Base-by-base conservation (phyloP, 2,797 vertebrate species). In the Ctenosaura bakeri region DNA sequence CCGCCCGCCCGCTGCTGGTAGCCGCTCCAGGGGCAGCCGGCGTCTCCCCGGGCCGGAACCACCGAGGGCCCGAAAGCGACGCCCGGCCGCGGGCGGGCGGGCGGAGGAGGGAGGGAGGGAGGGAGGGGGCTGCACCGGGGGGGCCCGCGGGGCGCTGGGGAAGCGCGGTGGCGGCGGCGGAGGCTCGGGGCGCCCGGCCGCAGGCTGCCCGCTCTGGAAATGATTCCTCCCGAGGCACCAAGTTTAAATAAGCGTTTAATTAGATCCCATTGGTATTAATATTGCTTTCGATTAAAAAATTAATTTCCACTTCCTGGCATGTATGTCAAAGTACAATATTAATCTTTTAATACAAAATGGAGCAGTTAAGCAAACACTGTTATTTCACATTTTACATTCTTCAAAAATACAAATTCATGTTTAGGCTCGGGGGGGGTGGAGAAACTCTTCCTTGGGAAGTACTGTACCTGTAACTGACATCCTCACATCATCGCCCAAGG, bases 311-410 rank as follows among this genome's bases (percentile, higher is more conserved):
- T 98, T 98, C 96, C 96, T 97, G 96, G 96, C 95, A 96, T 96
- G 92, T 97, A 96, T 97, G 95, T 97, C 98, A 98, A 98, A 98
- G 98, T 98, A 98, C 98, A 98, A 97, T 98, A 98, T 98, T 98
- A 97, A 98, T 98, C 77, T 78, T 98, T 98, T 98, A 69, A 98
- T 99, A 99, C 97, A 98, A 99, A 99, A 99, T 97, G 80, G 97
- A 99, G 98, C 98, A 98, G 80, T 97, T 98, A 98, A 98, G 98
- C 98, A 98, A 98, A 98, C 97, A 97, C 97, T 96, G 97, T 98
- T 97, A 98, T 98, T 98, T 98, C 98, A 99, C 98, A 98, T 98
- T 98, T 98, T 98, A 99, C 98, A 99, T 99, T 99, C 98, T 98
- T 98, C 97, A 98, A 99, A 99, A 99, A 99, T 98, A 99, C 98